Evolutionary conservation across 1,140 invertebrate genomes (phyloP).

Genomic region (Aricia agestis): DNA sequence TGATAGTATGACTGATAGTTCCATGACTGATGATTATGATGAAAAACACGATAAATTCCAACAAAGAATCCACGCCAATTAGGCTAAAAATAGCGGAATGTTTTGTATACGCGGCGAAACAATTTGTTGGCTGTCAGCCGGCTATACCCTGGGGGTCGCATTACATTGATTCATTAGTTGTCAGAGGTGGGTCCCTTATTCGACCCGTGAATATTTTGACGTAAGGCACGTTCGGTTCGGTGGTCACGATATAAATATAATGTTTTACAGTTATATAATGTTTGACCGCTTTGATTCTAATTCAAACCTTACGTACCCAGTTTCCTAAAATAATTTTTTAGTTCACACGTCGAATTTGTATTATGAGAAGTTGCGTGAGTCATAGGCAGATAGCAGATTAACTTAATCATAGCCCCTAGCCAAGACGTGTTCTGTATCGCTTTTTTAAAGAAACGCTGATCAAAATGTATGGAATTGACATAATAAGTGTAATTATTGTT

Average conservation of each 20-base stretch:
- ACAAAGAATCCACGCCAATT: background rate
- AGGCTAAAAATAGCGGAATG: background rate
- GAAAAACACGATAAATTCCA: background rate
- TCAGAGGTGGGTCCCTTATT: constrained; percentile 19
- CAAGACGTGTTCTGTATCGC: too few relatives aligned
- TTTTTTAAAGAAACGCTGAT: too few relatives aligned
- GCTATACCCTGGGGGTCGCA: constrained; percentile 31
- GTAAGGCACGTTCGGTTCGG: background rate
- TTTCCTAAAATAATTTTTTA: too few relatives aligned
- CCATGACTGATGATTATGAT: background rate
- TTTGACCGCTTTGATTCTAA: too few relatives aligned
- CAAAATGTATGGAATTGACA: too few relatives aligned
- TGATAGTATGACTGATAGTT: background rate
- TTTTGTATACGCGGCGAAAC: constrained; percentile 18
- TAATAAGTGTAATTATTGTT: too few relatives aligned
- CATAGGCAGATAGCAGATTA: too few relatives aligned
- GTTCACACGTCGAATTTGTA: too few relatives aligned
- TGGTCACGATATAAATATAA: background rate
- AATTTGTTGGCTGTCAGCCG: constrained; percentile 32
- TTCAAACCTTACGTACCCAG: too few relatives aligned
- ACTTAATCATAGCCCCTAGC: too few relatives aligned
- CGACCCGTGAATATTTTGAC: constrained; percentile 4
- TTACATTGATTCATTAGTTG: constrained; percentile 37
- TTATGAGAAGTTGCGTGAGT: too few relatives aligned
- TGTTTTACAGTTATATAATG: too few relatives aligned